phyloP scores from a whole-genome alignment of 2,113 vertebrate genomes.

The Poecile atricapillus region DNA sequence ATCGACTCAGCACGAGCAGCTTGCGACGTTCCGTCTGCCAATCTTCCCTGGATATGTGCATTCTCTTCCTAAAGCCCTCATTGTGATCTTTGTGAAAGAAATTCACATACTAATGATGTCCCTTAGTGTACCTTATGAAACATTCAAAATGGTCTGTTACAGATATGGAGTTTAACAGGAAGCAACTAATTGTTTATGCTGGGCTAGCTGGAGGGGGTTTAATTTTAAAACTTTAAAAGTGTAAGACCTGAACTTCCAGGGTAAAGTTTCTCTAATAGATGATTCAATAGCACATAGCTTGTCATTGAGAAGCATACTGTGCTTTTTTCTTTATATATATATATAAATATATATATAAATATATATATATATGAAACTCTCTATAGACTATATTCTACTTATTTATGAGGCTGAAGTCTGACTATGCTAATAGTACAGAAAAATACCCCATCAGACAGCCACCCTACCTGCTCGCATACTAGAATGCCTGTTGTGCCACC shows the following conservation, averaged over 20 bases:
- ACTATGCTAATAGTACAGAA: constrained; percentile 43
- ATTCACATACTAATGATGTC: constrained; percentile 68
- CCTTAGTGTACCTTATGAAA: constrained; percentile 63
- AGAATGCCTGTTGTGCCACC: constrained; percentile 62
- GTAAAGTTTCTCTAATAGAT: constrained; percentile 43
- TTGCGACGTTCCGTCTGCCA: constrained; percentile 43
- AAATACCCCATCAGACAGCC: not conserved
- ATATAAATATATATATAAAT: not conserved
- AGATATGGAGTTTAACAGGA: constrained; percentile 58
- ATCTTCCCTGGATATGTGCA: constrained; percentile 28
- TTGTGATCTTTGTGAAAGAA: constrained; percentile 62
- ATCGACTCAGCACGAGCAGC: constrained; percentile 53
- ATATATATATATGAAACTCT: not conserved
- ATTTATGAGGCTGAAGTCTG: constrained; percentile 61
- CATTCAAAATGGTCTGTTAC: constrained; percentile 50
- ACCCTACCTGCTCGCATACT: constrained; percentile 49
- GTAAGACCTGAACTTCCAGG: constrained; percentile 50
- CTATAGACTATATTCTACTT: constrained; percentile 41
- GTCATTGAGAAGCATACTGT: constrained; percentile 44
- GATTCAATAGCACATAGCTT: constrained; percentile 28
- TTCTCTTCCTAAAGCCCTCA: constrained; percentile 46
- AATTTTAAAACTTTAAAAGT: constrained; percentile 61
- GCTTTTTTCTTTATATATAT: not conserved
- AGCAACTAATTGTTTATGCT: constrained; percentile 71
- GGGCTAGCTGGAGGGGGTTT: constrained; percentile 57